Conservation (phyloP, 2,113 vertebrate species). For the Onychostruthus taczanowskii region DNA sequence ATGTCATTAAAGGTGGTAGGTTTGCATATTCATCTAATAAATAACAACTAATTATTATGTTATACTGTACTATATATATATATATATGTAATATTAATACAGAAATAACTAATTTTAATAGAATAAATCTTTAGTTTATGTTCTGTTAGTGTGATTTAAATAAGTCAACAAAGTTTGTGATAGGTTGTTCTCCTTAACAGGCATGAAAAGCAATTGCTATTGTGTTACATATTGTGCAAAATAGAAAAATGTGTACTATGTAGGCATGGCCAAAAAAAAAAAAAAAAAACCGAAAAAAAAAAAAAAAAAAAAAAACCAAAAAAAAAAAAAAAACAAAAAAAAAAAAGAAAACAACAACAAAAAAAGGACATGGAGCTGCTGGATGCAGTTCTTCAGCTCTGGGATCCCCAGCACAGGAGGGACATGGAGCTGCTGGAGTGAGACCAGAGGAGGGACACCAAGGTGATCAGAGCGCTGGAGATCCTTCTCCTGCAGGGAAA, state of each 20-base stretch:
- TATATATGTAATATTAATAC: constrained; percentile 15
- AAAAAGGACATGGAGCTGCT: too few relatives aligned
- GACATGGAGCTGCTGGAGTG: background rate
- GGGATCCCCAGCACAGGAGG: background rate
- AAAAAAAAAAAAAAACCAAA: too few relatives aligned
- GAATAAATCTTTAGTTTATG: constrained; percentile 45
- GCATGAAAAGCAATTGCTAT: constrained; percentile 66
- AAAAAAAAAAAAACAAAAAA: background rate
- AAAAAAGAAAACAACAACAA: too few relatives aligned
- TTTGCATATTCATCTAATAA: background rate
- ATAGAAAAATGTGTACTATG: constrained; percentile 69
- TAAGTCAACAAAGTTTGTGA: constrained; percentile 52
- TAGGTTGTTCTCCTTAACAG: constrained; percentile 64
- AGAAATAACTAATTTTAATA: constrained; percentile 56
- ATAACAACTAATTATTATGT: constrained; percentile 12
- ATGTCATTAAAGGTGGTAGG: background rate
- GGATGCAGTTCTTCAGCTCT: background rate
- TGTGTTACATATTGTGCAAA: constrained; percentile 62
- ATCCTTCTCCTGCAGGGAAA: background rate
- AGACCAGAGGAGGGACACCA: background rate
- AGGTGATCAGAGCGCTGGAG: background rate
- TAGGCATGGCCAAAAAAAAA: constrained; percentile 65
- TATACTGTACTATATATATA: background rate
- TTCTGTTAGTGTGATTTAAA: constrained; percentile 66
- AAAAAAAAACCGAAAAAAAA: background rate